Evolutionary conservation across 2,797 vertebrate species (phyloP).

Genomic region (Ficedula albicollis): DNA sequence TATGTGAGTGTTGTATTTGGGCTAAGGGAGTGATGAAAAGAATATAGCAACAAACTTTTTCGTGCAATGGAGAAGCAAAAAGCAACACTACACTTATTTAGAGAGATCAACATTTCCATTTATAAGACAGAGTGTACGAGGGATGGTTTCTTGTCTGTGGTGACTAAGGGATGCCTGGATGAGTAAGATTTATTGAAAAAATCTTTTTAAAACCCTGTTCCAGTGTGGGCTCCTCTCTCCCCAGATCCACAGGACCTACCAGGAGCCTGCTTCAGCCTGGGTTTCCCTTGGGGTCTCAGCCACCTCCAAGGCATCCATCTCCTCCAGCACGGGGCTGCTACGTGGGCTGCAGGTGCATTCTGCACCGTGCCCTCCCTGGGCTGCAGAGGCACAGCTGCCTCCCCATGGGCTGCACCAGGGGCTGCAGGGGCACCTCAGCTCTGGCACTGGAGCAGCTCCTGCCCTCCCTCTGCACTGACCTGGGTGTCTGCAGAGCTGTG

Average conservation of each 20-base stretch:
- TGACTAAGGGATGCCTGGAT: neutral
- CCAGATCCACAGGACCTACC: neutral
- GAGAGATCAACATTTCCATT: neutral
- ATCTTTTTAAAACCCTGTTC: neutral
- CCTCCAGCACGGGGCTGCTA: neutral
- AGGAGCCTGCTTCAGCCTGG: neutral
- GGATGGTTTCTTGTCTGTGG: neutral
- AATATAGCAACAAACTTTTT: too few species aligned
- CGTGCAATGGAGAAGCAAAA: too few species aligned
- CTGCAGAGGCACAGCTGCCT: neutral
- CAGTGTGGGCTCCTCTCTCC: rapidly evolving
- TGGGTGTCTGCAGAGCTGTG: neutral
- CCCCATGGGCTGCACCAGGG: neutral
- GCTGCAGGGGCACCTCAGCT: neutral
- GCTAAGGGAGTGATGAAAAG: too few species aligned
- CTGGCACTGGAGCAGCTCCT: neutral
- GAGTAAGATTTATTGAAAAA: neutral
- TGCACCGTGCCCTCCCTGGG: neutral
- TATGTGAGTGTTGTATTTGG: neutral
- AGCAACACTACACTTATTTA: too few species aligned
- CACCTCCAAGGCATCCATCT: neutral
- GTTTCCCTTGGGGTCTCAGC: neutral
- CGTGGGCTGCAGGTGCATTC: neutral
- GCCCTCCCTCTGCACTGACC: neutral
- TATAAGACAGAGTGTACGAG: neutral